Evolutionary conservation across 1,140 invertebrate genomes (phyloP), one percentile per base, ranked within the genome.

Genomic region (Archegozetes longisetosus): DNA sequence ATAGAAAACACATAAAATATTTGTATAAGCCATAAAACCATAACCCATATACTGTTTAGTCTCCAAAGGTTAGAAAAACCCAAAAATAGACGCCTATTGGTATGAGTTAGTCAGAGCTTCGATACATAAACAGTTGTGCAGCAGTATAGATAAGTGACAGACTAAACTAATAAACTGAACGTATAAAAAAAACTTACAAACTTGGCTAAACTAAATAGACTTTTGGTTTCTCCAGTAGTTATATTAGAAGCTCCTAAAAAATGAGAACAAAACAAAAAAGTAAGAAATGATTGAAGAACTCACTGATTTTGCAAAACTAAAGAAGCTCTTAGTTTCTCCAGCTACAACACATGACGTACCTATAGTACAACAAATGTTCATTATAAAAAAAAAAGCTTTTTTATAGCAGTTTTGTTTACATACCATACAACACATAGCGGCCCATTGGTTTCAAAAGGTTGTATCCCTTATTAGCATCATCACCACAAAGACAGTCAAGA

Each of bases 381-480:
- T 40, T 40, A 22, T 60, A 2, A 46, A 26, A 23, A 17, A 40
- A 13, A 40, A 9, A 55, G 12, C 29, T 25, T 13, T 23, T 6
- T 4, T 23, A 27, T 55, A 29, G n/a, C n/a, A 29, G 17, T 54
- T 2, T 0, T 26, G 9, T 14, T n/a, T 32, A 60, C 68, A 69
- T 75, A 82, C 82, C 85, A 74, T 86, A 93, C 26, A 91, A 77
- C 65, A 91, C 80, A 69, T 90, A 90, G 77, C 80, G 83, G 69
- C 88, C 88, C 82, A 91, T 85, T 0, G 88, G 86, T 72, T 88
- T 89, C 48, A 93, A 76, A 22, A 92, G 75, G 40, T 77, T 79
- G 67, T 88, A 86, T 40, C 87, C 86, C 68, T 74, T 75, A 57
- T 84, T 85, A 69, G 84, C 86, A 71, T 93, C 87, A 65, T 91